These are phyloP conservation scores for Lycocorax pyrrhopterus DNA, from an alignment of 2,113 vertebrate species.

Conservation along the genomic window DNA sequence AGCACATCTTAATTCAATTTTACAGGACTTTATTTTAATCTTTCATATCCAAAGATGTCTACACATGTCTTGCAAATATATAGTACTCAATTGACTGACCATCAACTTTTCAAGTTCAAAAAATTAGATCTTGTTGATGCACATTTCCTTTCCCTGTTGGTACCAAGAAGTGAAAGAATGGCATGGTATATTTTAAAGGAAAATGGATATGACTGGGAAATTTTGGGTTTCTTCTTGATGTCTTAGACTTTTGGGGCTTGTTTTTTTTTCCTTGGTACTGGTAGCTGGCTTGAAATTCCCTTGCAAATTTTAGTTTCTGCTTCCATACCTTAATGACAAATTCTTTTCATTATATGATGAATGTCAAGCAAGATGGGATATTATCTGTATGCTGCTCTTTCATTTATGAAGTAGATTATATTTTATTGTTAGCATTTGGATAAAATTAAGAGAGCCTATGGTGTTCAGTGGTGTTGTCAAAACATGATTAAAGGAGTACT, in stretches of 20 bases:
- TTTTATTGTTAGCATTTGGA: conserved; percentile 7
- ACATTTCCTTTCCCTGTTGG: not conserved
- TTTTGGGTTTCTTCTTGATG: not conserved
- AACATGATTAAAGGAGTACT: not conserved
- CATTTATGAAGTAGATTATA: not conserved
- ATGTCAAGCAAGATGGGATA: not conserved
- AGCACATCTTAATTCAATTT: not conserved
- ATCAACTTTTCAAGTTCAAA: not conserved
- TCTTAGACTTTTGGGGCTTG: not conserved
- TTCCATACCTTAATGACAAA: not conserved
- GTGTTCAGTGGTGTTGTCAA: not conserved
- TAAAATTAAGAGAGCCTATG: not conserved
- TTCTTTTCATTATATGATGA: not conserved
- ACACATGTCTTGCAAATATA: not conserved
- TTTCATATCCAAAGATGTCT: not conserved
- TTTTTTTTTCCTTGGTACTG: not conserved
- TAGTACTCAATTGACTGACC: not conserved
- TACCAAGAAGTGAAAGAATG: not conserved
- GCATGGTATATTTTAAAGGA: not conserved
- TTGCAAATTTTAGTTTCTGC: not conserved
- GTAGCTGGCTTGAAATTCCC: not conserved
- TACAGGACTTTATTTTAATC: not conserved
- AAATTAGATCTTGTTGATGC: not conserved
- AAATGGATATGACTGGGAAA: not conserved
- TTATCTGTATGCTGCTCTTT: not conserved